These are phyloP conservation scores for Danionella dracula DNA, from an alignment of 2,797 vertebrate species.

Conservation along the genomic window DNA sequence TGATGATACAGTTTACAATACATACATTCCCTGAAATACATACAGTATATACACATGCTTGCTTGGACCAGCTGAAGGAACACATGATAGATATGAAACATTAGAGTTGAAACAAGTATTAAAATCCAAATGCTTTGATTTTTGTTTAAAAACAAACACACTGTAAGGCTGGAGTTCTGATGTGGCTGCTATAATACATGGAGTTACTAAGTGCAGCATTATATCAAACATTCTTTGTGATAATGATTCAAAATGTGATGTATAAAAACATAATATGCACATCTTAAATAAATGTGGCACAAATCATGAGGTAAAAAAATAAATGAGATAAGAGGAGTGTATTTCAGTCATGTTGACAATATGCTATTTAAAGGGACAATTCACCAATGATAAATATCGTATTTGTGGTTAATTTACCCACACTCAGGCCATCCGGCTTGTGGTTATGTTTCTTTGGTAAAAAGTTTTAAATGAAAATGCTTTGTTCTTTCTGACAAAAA, in stretches of 20 bases:
- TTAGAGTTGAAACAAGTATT: neutral
- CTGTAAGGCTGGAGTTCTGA: neutral
- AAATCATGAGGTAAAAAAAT: neutral
- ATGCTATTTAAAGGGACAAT: too few species aligned
- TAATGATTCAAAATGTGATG: neutral
- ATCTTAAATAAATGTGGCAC: conserved; percentile 26
- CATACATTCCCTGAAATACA: conserved; percentile 75
- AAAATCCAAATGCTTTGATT: neutral
- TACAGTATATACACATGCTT: conserved; percentile 70
- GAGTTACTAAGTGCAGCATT: neutral
- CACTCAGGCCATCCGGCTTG: too few species aligned
- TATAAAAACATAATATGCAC: neutral
- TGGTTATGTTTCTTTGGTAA: too few species aligned
- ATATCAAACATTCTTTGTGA: neutral
- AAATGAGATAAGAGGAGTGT: neutral
- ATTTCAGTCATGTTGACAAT: too few species aligned
- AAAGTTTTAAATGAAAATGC: too few species aligned
- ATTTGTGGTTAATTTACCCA: too few species aligned
- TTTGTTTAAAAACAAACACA: too few species aligned
- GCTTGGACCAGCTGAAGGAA: conserved; percentile 42
- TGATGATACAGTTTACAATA: conserved; percentile 74
- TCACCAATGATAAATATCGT: too few species aligned
- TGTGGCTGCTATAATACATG: neutral
- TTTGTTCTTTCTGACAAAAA: too few species aligned
- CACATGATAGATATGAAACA: conserved; percentile 35